Conservation (phyloP, 64 coral and sea anemone genomes). For the Catalaphyllia jardinei region DNA sequence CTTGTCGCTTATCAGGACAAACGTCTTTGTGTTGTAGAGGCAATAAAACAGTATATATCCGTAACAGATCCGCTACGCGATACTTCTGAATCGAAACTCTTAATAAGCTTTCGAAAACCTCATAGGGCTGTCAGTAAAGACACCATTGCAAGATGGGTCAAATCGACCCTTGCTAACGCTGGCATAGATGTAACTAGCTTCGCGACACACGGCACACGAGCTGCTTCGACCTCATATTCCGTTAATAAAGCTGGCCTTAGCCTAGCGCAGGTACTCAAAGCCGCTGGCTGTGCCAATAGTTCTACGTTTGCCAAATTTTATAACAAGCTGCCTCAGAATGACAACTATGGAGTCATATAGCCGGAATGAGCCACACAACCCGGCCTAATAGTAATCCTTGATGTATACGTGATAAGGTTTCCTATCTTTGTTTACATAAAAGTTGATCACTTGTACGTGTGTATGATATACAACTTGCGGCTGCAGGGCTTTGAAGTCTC, state of each 20-base stretch:
- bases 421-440: too few relatives aligned
- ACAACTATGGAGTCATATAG: too few relatives aligned
- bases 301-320: too few relatives aligned
- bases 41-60: too few relatives aligned
- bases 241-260: background rate
- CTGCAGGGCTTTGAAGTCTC: too few relatives aligned
- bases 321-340: too few relatives aligned
- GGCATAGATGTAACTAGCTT: background rate
- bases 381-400: too few relatives aligned
- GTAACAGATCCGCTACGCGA: background rate
- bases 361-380: too few relatives aligned
- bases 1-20: slow-evolving; percentile 36
- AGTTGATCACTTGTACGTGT: too few relatives aligned
- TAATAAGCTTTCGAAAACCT: background rate
- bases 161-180: slow-evolving; percentile 3
- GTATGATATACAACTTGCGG: too few relatives aligned
- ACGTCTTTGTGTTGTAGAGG: slow-evolving; percentile 22
- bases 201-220: background rate
- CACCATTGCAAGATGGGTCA: background rate
- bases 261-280: slow-evolving; percentile 16
- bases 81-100: slow-evolving; percentile 4
- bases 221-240: slow-evolving; percentile 8
- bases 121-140: slow-evolving; percentile 3
- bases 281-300: background rate
- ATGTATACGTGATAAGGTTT: too few relatives aligned